phyloP scores from a whole-genome alignment of 2,797 vertebrate genomes.

The Bucorvus abyssinicus region DNA sequence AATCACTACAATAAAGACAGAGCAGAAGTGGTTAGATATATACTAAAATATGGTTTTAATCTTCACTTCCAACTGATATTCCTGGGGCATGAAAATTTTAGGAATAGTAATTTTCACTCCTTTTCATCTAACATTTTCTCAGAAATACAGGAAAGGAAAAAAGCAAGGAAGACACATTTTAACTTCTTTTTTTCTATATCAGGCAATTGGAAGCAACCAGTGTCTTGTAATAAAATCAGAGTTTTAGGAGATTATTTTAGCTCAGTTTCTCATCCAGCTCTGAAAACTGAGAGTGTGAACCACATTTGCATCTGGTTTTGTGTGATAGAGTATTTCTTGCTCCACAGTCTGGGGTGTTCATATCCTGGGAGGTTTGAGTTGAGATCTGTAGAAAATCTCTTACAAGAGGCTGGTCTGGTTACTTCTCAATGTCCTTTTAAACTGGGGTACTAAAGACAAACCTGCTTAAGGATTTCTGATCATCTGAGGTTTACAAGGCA shows the following conservation, averaged over 20 bases:
- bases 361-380: neutral
- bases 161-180: neutral
- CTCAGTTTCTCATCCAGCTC: neutral
- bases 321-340: neutral
- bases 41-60: neutral
- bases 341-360: neutral
- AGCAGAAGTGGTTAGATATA: neutral
- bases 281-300: constrained; percentile 4
- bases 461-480: neutral
- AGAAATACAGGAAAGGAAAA: neutral
- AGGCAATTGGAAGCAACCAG: neutral
- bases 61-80: neutral
- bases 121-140: neutral
- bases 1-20: neutral
- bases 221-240: constrained; percentile 6
- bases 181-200: neutral
- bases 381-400: neutral
- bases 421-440: neutral
- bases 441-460: neutral
- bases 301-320: neutral
- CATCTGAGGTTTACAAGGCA: neutral
- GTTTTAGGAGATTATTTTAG: neutral
- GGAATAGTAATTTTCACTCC: neutral
- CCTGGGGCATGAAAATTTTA: neutral
- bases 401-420: neutral